These are phyloP conservation scores for Caenorhabditis briggsae DNA, from an alignment of 1,140 invertebrate species.

Conservation along the genomic window DNA sequence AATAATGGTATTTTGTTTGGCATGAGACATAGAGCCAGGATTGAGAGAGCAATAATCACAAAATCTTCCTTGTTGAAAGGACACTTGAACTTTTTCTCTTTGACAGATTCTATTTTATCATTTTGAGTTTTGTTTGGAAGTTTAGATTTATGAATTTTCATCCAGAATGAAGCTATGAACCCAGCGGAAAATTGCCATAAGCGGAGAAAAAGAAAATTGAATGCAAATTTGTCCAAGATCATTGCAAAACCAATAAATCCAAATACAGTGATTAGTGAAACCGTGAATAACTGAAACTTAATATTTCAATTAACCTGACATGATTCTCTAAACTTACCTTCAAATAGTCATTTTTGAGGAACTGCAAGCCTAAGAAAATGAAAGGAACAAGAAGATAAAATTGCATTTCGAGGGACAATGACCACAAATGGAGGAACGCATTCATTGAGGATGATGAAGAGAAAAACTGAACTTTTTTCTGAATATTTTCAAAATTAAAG, in stretches of 20 bases:
- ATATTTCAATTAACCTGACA: no score
- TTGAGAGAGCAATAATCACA: not conserved
- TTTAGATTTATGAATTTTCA: not conserved
- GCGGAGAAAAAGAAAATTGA: conserved; percentile 33
- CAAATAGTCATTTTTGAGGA: conserved; percentile 29
- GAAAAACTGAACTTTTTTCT: conserved; percentile 26
- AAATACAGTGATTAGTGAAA: not conserved
- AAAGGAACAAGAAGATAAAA: conserved; percentile 51
- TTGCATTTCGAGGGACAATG: conserved; percentile 48
- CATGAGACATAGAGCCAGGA: not conserved
- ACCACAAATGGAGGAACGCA: conserved; percentile 52
- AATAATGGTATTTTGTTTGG: not conserved
- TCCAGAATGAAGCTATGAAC: conserved; percentile 19
- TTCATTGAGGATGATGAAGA: not conserved
- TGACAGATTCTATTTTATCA: no score
- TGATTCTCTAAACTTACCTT: not conserved
- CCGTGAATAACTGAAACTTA: not conserved
- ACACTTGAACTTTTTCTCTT: not conserved
- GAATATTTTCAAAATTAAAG: not conserved
- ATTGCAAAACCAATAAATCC: not conserved
- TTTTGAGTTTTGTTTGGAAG: not conserved
- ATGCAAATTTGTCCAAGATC: conserved; percentile 28
- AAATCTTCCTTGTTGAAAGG: not conserved
- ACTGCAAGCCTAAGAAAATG: conserved; percentile 35
- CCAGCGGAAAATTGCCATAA: conserved; percentile 55